phyloP scores from a whole-genome alignment of 2,113 vertebrate genomes.

The Propithecus coquereli region DNA sequence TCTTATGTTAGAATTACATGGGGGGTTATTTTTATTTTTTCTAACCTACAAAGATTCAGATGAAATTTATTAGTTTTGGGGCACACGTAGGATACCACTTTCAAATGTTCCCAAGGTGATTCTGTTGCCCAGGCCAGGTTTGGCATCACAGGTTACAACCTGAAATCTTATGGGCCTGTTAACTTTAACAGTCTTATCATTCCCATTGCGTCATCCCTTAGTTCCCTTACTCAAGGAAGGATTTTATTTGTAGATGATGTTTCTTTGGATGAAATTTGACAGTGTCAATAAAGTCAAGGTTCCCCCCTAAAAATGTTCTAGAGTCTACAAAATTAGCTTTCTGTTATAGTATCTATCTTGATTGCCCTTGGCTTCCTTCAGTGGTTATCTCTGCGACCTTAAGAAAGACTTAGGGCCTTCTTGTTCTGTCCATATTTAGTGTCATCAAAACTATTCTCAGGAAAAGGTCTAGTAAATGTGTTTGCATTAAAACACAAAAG shows the following conservation, averaged over 20 bases:
- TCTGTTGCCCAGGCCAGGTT: background rate
- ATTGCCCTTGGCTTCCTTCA: background rate
- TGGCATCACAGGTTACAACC: background rate
- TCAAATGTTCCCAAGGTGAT: background rate
- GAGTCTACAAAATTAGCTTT: background rate
- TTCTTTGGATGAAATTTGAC: background rate
- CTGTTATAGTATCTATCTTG: background rate
- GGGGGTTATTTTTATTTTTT: background rate
- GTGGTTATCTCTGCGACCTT: background rate
- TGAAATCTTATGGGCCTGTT: background rate
- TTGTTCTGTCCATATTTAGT: background rate
- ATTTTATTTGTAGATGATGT: background rate
- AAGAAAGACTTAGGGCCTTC: background rate
- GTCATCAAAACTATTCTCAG: background rate
- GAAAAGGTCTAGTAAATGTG: background rate
- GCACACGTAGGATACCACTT: background rate
- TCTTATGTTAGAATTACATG: background rate
- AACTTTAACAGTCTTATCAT: background rate
- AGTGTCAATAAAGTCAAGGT: background rate
- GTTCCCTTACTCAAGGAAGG: background rate
- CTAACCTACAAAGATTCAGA: background rate
- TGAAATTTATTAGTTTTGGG: background rate
- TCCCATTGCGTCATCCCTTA: background rate
- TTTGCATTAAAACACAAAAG: background rate
- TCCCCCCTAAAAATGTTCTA: background rate